Evolutionary conservation across 1,140 invertebrate genomes (phyloP), one percentile per base, ranked within the genome.

Genomic region (Drosophila elegans): DNA sequence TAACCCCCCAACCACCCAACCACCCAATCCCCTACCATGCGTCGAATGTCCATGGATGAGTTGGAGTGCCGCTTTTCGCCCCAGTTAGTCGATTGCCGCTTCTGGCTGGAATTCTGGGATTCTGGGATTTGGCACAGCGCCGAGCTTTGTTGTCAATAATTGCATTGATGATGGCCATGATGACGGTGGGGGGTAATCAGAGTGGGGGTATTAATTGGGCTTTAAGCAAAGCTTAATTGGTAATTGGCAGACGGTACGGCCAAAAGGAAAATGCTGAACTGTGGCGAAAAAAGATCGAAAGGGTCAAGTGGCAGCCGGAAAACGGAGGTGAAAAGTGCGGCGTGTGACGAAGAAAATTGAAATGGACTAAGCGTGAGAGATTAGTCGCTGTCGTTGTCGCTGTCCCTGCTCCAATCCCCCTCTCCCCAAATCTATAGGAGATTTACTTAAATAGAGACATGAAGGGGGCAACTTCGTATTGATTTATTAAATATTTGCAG

Each of bases 131-230:
- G 66, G 80, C 69, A 59, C 69, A 64, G 66, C 69, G 82, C 77
- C 62, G 74, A 72, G 83, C 80, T 86, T 86, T 88, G 82, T 88
- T 88, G 83, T 83, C 83, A 86, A 86, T 86, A 86, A 86, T 86
- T 86, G 82, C 82, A 86, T 86, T 86, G 83, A 88, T 79, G 82
- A 82, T 78, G 79, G 49, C 60, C n/a, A 36, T 25, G 49, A 45
- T 45, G 75, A 5, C 13, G 46, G 45, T 36, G 57, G 64, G 44
- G 51, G 42, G 56, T 66, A 66, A 66, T 62, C 63, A 62, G 41
- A 52, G 41, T 34, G 41, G 41, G 62, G 46, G 60, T 64, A 62
- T 88, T 86, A 86, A 86, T 86, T 88, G 79, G 80, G 79, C 83
- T 76, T 86, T 88, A 86, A 88, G 80, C 83, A 79, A 77, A 83